Percentiles rank a stretch among this genome's conserved stretches.
phyloP scores from a whole-genome alignment of 1,140 invertebrate genomes.

The Euura lappo region DNA sequence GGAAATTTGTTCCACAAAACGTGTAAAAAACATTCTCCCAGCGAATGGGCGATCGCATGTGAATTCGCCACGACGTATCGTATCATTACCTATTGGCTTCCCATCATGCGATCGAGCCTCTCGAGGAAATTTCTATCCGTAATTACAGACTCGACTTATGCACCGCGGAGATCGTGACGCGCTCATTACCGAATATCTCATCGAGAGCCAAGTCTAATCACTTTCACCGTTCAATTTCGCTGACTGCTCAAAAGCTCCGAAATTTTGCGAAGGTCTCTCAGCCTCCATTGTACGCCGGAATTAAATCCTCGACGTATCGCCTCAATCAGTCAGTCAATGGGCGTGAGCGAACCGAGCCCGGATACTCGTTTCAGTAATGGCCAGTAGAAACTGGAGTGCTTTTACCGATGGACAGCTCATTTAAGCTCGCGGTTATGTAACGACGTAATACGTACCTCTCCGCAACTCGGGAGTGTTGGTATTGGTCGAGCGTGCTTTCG shows the following conservation, averaged over 20 bases:
- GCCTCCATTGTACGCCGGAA: neutral
- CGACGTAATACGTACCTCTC: conserved; percentile 1
- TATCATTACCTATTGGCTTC: conserved; percentile 12
- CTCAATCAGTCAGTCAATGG: neutral
- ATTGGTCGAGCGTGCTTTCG: neutral
- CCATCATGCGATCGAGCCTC: neutral
- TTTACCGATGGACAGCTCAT: conserved; percentile 24
- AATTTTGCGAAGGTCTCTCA: no score
- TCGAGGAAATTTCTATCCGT: neutral
- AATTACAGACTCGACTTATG: neutral
- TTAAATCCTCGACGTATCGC: neutral
- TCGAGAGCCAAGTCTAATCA: neutral
- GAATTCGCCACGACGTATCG: conserved; percentile 8
- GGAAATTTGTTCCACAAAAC: neutral
- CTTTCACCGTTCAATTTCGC: conserved; percentile 5
- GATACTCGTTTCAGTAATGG: conserved; percentile 8
- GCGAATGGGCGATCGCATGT: conserved; percentile 4
- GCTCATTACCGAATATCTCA: neutral
- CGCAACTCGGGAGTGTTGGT: neutral
- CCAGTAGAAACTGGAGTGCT: conserved; percentile 17
- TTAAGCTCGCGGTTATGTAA: conserved; percentile 6
- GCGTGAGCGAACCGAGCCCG: no score
- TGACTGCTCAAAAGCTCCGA: neutral
- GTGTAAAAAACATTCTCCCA: neutral
- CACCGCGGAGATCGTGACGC: conserved; percentile 4